These are phyloP conservation scores for Apamea crenata DNA, from an alignment of 2,888 invertebrate species.

Conservation along the genomic window DNA sequence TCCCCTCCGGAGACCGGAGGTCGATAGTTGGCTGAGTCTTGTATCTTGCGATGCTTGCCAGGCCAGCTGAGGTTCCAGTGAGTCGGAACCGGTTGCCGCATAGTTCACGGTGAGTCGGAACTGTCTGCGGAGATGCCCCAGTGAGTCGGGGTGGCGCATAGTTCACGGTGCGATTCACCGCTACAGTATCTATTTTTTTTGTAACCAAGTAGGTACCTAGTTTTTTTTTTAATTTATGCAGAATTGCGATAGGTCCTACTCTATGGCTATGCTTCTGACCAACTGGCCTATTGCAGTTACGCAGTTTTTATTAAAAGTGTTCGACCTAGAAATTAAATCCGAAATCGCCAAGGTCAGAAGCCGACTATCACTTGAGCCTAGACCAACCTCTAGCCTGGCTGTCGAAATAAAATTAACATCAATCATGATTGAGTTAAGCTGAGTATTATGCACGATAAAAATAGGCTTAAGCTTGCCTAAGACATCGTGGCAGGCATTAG, in stretches of 20 bases:
- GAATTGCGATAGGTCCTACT: neutral
- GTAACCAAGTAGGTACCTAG: neutral
- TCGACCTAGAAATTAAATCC: conserved; percentile 26
- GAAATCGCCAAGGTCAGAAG: conserved; percentile 15
- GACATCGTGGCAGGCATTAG: neutral
- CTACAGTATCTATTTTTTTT: no score
- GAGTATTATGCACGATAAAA: conserved; percentile 26
- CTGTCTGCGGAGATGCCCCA: no score
- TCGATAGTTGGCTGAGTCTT: no score
- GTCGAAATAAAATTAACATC: conserved; percentile 32
- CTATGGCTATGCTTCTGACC: no score
- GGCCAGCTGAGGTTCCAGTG: no score
- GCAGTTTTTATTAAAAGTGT: neutral
- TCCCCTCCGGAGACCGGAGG: no score
- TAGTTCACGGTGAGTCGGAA: no score
- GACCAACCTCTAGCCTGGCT: neutral
- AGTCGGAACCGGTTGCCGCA: no score
- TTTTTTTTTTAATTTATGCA: neutral
- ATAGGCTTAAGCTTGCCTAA: conserved; percentile 14
- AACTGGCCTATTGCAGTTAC: conserved; percentile 13
- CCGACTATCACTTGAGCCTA: conserved; percentile 16
- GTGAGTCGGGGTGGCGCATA: no score
- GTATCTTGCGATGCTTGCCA: no score
- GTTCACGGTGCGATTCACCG: no score
- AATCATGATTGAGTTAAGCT: no score